phyloP scores from a whole-genome alignment of 2,797 vertebrate species.

The Prionace glauca region DNA sequence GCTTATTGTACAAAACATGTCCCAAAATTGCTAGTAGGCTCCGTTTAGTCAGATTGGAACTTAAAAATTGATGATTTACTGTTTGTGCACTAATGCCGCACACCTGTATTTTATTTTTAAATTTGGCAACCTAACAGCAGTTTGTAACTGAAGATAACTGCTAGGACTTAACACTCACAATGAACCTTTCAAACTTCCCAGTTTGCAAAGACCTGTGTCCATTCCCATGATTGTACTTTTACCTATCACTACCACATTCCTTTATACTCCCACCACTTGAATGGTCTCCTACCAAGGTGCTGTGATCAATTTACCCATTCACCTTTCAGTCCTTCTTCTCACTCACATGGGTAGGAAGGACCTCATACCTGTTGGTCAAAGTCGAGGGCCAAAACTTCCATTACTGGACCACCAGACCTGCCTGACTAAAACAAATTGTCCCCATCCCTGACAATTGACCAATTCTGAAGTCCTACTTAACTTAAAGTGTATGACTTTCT shows the following conservation, averaged over 20 bases:
- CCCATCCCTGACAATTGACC: neutral
- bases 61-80: constrained; percentile 31
- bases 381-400: neutral
- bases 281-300: too few species aligned
- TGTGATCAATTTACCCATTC: neutral
- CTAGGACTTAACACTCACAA: neutral
- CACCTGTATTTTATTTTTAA: neutral
- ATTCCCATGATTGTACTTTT: neutral
- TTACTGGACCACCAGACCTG: neutral
- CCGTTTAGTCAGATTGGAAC: neutral
- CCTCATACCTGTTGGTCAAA: neutral
- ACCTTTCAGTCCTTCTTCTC: neutral
- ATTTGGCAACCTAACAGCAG: neutral
- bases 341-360: neutral
- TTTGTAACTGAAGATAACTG: neutral
- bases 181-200: neutral
- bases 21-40: neutral
- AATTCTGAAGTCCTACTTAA: neutral
- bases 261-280: neutral
- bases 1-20: neutral
- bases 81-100: neutral
- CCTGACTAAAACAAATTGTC: neutral
- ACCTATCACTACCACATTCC: neutral
- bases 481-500: neutral
- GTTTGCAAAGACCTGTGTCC: neutral